A percentile compares a stretch with the other conserved stretches of the same genome.
Evolutionary conservation across 2,113 vertebrate genomes (phyloP).

Genomic region (Pholis gunnellus): DNA sequence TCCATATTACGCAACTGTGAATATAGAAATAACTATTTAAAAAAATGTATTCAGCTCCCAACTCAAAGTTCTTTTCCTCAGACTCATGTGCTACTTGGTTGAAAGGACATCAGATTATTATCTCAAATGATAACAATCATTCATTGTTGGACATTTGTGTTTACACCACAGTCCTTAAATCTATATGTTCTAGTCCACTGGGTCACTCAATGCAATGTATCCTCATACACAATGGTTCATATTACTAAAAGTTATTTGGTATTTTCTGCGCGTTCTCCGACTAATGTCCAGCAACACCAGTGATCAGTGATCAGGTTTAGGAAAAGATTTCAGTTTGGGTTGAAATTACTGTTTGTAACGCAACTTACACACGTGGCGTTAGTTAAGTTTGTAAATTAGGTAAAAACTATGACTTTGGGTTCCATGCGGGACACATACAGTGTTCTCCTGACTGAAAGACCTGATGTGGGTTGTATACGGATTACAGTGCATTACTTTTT

Average conservation of each 20-base stretch:
- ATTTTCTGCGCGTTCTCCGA: not conserved
- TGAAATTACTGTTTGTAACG: not conserved
- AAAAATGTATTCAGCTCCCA: not conserved
- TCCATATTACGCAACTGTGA: not conserved
- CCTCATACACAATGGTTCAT: not conserved
- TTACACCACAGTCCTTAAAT: not conserved
- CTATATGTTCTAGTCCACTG: constrained; percentile 2
- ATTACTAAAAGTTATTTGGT: not conserved
- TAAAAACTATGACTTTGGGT: no score
- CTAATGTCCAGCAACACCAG: not conserved
- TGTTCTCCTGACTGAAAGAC: not conserved
- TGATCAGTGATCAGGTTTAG: not conserved
- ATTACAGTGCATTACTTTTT: not conserved
- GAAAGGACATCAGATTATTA: constrained; percentile 1
- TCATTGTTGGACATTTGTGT: not conserved
- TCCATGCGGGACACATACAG: not conserved
- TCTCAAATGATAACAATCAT: not conserved
- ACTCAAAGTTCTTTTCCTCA: not conserved
- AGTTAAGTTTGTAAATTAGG: no score
- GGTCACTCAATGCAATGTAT: not conserved
- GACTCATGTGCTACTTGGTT: not conserved
- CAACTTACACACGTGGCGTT: no score
- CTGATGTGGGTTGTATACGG: not conserved
- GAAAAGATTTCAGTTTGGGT: not conserved
- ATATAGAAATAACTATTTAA: not conserved